Base-by-base conservation (phyloP, 1,140 invertebrate genomes). In the Drosophila ercepeae region DNA sequence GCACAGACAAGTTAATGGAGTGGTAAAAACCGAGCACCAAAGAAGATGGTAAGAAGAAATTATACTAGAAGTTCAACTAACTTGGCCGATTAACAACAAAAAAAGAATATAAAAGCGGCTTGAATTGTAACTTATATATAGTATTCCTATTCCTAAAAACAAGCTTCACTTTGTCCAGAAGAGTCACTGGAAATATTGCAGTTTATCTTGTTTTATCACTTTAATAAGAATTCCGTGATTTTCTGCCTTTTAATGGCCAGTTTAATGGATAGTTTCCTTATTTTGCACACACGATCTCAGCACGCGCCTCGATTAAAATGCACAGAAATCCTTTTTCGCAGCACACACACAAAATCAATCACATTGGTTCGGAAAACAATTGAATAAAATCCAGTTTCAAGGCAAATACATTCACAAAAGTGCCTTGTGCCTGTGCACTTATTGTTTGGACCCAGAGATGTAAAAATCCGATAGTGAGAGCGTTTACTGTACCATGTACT, bases 401-500 rank as follows among this genome's bases (percentile, higher is more conserved):
- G 44, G 46, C 44, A 50, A 44, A 51, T 52, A 68, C 48, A 75
- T 39, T 71, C 51, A 72, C 52, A 52, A 13, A 13, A 54, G 44
- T 44, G 41, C 44, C 69, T 45, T 53, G 32, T n/a, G n/a, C n/a
- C n/a, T n/a, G 39, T 59, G 32, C 63, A 78, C 70, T 60, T 45
- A 74, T 70, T 71, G 64, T 61, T 67, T 52, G 60, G 59, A 44
- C 44, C 59, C 48, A 64, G 25, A 44, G 29, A 27, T 63, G 58
- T 44, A 52, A 59, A 44, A 46, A 50, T 55, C 82, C 53, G 36
- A 55, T 61, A 19, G 18, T 54, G 4, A 63, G 71, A 73, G 50
- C 84, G 82, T 75, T 84, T 88, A 90, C 81, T 90, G 89, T 91
- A 91, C 90, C 90, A 90, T 89, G 72, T 39, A 39, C 36, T 39